Percentiles rank a stretch among this genome's conserved stretches.
These are phyloP conservation scores for Noctua fimbriata DNA, from an alignment of 2,888 invertebrate genomes.

Conservation along the genomic window DNA sequence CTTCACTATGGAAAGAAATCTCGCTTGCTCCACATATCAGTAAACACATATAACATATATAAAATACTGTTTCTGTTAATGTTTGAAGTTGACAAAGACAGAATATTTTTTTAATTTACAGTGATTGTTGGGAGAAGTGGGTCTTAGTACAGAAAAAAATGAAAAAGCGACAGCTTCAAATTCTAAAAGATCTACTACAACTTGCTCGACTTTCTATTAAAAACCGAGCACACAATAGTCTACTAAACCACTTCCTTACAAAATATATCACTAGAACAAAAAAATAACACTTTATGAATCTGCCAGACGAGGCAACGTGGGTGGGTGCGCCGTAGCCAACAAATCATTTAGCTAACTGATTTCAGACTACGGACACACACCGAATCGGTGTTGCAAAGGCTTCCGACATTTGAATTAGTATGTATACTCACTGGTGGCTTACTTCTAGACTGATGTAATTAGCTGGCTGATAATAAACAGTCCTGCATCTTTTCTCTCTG, in stretches of 20 bases:
- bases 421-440: neutral
- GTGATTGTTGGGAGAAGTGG: no score
- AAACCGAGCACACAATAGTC: neutral
- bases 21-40: no score
- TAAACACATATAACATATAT: no score
- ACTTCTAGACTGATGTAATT: neutral
- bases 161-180: neutral
- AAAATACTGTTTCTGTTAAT: no score
- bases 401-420: neutral
- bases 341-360: constrained; percentile 45
- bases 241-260: neutral
- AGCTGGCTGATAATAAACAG: neutral
- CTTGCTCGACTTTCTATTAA: neutral
- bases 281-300: constrained; percentile 37
- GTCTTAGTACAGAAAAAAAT: neutral
- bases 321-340: constrained; percentile 29
- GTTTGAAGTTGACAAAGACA: no score
- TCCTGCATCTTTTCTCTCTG: neutral
- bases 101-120: no score
- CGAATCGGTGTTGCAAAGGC: neutral
- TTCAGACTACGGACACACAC: neutral
- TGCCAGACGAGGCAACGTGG: constrained; percentile 32
- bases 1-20: no score
- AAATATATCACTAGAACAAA: constrained; percentile 20
- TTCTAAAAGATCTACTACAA: neutral